phyloP scores from a whole-genome alignment of 2,113 vertebrate genomes.

The Vulpes ferrilata region DNA sequence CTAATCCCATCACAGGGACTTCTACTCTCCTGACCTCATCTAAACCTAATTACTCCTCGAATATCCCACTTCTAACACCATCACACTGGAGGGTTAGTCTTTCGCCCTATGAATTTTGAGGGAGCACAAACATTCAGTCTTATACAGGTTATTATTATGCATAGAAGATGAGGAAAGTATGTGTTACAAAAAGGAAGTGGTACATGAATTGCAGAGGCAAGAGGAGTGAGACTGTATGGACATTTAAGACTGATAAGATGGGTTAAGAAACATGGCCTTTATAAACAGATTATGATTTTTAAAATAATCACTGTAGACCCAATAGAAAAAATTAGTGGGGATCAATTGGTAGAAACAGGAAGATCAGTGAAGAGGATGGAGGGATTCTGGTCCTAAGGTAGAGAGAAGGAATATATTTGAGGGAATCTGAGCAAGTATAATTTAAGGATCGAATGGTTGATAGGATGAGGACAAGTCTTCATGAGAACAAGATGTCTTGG shows the following conservation, averaged over 20 bases:
- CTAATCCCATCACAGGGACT: not conserved
- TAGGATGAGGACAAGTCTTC: not conserved
- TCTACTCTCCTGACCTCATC: not conserved
- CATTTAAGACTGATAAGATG: not conserved
- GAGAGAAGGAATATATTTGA: not conserved
- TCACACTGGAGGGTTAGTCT: not conserved
- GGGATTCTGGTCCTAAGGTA: not conserved
- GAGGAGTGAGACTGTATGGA: not conserved
- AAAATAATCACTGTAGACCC: not conserved
- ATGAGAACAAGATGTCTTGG: not conserved
- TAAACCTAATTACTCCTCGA: not conserved
- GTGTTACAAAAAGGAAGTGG: not conserved
- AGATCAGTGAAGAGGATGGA: not conserved
- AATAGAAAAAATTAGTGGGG: not conserved
- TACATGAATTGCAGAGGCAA: not conserved
- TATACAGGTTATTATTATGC: not conserved
- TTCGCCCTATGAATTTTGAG: not conserved
- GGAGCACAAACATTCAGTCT: not conserved
- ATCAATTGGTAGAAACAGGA: not conserved
- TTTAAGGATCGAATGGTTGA: not conserved
- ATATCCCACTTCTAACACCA: not conserved
- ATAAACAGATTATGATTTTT: not conserved
- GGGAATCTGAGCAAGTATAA: not conserved
- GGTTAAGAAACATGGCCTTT: not conserved
- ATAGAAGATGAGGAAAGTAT: not conserved